Evolutionary conservation across 2,888 invertebrate species (phyloP).

Genomic region (Alsophila aescularia): DNA sequence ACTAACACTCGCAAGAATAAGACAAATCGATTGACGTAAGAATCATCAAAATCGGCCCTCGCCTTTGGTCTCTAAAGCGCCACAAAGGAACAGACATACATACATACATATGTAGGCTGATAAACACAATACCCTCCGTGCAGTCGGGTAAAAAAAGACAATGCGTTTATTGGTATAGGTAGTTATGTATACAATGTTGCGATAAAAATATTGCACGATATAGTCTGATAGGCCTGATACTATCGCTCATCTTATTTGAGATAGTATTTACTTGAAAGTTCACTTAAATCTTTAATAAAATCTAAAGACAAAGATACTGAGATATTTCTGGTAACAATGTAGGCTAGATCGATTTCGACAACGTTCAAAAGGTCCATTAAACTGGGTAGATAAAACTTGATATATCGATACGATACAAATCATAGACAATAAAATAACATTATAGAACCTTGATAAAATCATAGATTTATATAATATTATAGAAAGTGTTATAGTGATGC

Average conservation of each 20-base stretch:
- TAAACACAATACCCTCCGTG: no score
- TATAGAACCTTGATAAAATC: conserved; percentile 2
- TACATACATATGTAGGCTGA: no score
- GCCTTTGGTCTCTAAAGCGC: no score
- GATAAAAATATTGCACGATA: conserved; percentile 28
- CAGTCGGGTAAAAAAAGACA: no score
- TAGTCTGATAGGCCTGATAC: conserved; percentile 27
- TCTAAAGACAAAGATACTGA: conserved; percentile 10
- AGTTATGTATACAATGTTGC: conserved; percentile 32
- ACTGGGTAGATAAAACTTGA: not conserved
- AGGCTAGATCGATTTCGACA: conserved; percentile 8
- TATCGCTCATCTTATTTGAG: conserved; percentile 31
- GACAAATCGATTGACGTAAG: no score
- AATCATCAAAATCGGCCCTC: no score
- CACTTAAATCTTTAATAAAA: conserved; percentile 33
- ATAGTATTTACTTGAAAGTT: conserved; percentile 26
- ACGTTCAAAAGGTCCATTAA: conserved; percentile 8
- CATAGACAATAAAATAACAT: not conserved
- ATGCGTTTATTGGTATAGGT: not conserved
- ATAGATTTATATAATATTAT: no score
- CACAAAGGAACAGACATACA: no score
- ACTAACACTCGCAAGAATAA: no score
- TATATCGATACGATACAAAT: no score
- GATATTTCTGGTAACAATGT: conserved; percentile 12
- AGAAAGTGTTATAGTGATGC: conserved; percentile 1